Evolutionary conservation across 2,888 invertebrate genomes (phyloP), one percentile per base, ranked within the genome.

Genomic region (Campoplex nolae): DNA sequence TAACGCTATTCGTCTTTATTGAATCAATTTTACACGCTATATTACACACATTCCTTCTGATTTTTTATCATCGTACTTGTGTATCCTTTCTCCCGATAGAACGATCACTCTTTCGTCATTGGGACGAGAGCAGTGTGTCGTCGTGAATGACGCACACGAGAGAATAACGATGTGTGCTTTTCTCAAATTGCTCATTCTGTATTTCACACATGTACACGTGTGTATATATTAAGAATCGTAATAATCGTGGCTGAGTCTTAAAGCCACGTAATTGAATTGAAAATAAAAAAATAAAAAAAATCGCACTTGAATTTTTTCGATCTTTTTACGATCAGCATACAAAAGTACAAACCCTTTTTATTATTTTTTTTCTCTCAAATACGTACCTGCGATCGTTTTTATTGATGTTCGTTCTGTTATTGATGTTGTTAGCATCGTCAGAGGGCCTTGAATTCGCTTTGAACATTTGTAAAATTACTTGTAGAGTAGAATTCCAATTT

Each of bases 41-140:
- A 28, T 78, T 32, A 65, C 81, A n/a, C 77, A 45, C 84, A 78
- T 82, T 86, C 84, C 74, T 77, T 28, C 48, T 81, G 73, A 73
- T 77, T 78, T 85, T 70, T n/a, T 18, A 73, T 75, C 70, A 68
- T 42, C 58, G 68, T 65, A 42, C n/a, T 28, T 80, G 7, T 32
- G 32, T 6, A 62, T 81, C 70, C 79, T 56, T 81, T 71, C 58
- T 73, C 45, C 51, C 38, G 35, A 35, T 74, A 8, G 35, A 56
- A 74, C 70, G 71, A 70, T 62, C 75, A 54, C 70, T 62, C 70
- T 77, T 65, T 81, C 58, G 77, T 67, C 73, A 68, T 62, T 71
- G 28, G 35, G 75, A 11, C 51, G 71, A 45, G 58, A 32, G 54
- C 58, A n/a, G 54, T 54, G 76, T 70, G 70, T 74, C 65, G 84